Evolutionary conservation across 92 coral and sea anemone species (phyloP), one percentile per base, ranked within the genome.

Genomic region (Chrysogorgia sp.): DNA sequence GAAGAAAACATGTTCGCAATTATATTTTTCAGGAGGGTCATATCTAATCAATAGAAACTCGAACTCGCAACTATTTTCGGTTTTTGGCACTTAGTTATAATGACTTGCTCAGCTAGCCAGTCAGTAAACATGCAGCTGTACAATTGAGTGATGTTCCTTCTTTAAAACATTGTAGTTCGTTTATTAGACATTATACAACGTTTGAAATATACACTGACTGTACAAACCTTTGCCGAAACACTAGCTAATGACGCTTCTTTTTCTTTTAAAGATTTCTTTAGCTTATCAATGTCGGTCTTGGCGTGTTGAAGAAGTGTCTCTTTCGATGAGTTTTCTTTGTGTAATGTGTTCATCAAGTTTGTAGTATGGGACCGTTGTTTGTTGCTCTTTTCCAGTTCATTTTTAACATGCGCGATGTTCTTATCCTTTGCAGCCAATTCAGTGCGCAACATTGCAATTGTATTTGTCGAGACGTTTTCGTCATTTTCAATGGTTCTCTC

Each of bases 301-400:
- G 88, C 88, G 74, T 92, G 97, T 8, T 90, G 92, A n/a, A 88
- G 70, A 49, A 92, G 71, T 10, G 96, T 82, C 66, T 92, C 97
- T 72, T 92, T 92, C 10, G 97, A 90, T 7, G 96, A 90, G 84
- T 88, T 92, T 28, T 92, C 97, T 48, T 96, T 74, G 81, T 92
- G 97, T 29, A 92, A 55, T 26, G 90, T 86, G 79, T 92, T 92
- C 89, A 92, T 80, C 15, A 92, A 70, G 4, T 88, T 84, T 10
- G 96, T 82, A 2, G 96, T 86, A 71, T 92, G 97, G 58, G 84
- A 65, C 80, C 88, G 91, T 19, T 90, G 92, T 66, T 92, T 92
- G 86, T 83, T 92, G 10, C 71, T 81, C 59, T 90, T 92, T 69
- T 91, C 92, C 22, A 80, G 63, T 34, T 87, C 92, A n/a, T 85